phyloP scores from a whole-genome alignment of 2,113 vertebrate species.

The Lipophrys pholis region DNA sequence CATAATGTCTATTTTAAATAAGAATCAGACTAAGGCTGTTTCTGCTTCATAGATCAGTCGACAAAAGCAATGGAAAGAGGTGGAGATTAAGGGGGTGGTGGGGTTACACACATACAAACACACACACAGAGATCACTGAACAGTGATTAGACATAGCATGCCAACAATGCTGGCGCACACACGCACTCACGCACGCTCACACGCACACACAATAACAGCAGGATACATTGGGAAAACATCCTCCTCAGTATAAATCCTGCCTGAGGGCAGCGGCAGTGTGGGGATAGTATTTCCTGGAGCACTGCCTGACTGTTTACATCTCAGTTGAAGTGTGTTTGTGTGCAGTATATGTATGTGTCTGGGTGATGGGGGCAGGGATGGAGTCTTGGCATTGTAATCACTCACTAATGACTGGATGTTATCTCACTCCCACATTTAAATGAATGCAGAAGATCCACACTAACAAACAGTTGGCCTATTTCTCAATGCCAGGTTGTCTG shows the following conservation, averaged over 20 bases:
- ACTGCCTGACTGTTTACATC: conserved; percentile 76
- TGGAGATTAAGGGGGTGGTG: conserved; percentile 57
- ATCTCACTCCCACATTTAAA: conserved; percentile 77
- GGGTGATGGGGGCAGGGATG: conserved; percentile 46
- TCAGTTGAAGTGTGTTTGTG: conserved; percentile 43
- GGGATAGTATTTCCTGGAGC: conserved; percentile 80
- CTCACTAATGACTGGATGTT: conserved; percentile 80
- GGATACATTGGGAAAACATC: conserved; percentile 70
- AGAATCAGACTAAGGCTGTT: conserved; percentile 71
- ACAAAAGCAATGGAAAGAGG: conserved; percentile 58
- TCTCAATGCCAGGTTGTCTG: conserved; percentile 56
- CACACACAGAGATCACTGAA: conserved; percentile 32
- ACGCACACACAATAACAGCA: conserved; percentile 45
- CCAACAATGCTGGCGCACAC: conserved; percentile 27
- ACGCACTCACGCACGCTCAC: conserved; percentile 12
- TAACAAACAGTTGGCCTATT: conserved; percentile 69
- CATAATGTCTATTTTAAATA: conserved; percentile 80
- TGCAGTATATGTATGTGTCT: conserved; percentile 33
- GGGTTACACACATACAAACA: conserved; percentile 28
- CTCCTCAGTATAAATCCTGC: conserved; percentile 73
- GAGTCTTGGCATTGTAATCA: conserved; percentile 75
- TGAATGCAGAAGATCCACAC: conserved; percentile 67
- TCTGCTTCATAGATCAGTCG: conserved; percentile 66
- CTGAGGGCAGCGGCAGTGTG: conserved; percentile 69
- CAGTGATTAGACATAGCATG: conserved; percentile 63